These are phyloP conservation scores for Pogonophryne albipinna DNA, from an alignment of 2,797 vertebrate genomes.

Conservation along the genomic window DNA sequence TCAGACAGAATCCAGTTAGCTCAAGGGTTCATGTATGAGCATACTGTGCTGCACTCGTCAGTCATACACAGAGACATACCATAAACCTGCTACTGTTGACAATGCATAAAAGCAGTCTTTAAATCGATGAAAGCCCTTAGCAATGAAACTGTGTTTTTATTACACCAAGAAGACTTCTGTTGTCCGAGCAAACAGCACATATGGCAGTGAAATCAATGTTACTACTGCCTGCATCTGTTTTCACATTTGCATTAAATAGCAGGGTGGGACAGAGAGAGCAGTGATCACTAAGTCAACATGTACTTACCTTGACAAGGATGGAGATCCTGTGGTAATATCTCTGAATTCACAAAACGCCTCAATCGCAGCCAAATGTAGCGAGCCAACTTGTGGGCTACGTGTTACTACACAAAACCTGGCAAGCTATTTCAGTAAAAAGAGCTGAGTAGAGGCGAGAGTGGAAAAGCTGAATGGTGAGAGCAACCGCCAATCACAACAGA, in stretches of 20 bases:
- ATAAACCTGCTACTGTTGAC: constrained; percentile 56
- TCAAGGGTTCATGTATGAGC: constrained; percentile 36
- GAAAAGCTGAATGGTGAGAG: constrained; percentile 28
- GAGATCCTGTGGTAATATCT: constrained; percentile 52
- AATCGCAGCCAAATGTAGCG: constrained; percentile 1
- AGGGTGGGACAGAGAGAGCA: not conserved
- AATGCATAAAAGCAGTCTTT: constrained; percentile 35
- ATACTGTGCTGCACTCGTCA: constrained; percentile 31
- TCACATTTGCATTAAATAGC: constrained; percentile 28
- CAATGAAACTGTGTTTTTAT: constrained; percentile 43
- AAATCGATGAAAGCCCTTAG: constrained; percentile 36
- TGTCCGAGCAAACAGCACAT: constrained; percentile 49
- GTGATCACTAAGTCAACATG: constrained; percentile 55
- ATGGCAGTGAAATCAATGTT: constrained; percentile 56
- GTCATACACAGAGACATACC: constrained; percentile 24
- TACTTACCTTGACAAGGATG: constrained; percentile 48
- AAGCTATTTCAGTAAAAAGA: not conserved
- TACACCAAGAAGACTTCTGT: constrained; percentile 27
- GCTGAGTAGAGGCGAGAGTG: constrained; percentile 1
- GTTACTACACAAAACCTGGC: constrained; percentile 16
- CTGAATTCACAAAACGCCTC: constrained; percentile 28
- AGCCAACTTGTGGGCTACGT: not conserved
- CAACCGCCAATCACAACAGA: not conserved
- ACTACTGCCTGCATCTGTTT: constrained; percentile 29
- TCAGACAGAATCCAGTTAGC: constrained; percentile 50